A percentile compares a stretch with the other conserved stretches of the same genome.
phyloP scores from a whole-genome alignment of 2,113 vertebrate genomes.

The Callionymus lyra region DNA sequence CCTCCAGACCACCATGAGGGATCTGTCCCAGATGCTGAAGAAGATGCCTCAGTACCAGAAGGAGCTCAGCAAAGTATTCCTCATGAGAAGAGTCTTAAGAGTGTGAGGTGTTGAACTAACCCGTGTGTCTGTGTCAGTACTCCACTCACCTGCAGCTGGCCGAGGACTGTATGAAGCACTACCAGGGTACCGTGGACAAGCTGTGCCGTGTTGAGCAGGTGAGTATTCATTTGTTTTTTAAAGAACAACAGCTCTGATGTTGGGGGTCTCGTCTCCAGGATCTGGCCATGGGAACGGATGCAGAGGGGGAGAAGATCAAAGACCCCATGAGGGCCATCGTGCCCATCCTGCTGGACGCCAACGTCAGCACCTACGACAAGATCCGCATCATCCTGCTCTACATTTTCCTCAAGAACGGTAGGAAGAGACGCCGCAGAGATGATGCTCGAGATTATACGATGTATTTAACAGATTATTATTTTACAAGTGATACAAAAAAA shows the following conservation, averaged over 20 bases:
- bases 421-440: background rate
- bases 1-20: slow-evolving; percentile 87
- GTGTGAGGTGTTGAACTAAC: background rate
- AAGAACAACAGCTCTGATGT: background rate
- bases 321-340: slow-evolving; percentile 98
- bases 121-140: slow-evolving; percentile 69
- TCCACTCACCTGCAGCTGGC: slow-evolving; percentile 96
- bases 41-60: slow-evolving; percentile 99
- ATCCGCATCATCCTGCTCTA: slow-evolving; percentile 98
- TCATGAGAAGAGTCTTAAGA: background rate
- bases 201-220: slow-evolving; percentile 97
- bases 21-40: slow-evolving; percentile 98
- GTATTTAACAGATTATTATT: too few relatives aligned
- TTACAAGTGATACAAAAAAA: too few relatives aligned
- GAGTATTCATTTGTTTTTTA: slow-evolving; percentile 1
- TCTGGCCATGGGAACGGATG: slow-evolving; percentile 93
- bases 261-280: slow-evolving; percentile 62
- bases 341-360: slow-evolving; percentile 92
- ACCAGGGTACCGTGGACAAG: slow-evolving; percentile 95
- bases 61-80: slow-evolving; percentile 91
- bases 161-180: slow-evolving; percentile 99
- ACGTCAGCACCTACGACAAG: slow-evolving; percentile 91
- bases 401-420: slow-evolving; percentile 96
- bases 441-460: background rate
- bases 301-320: slow-evolving; percentile 98